Base-by-base conservation (phyloP, 1,140 invertebrate species). In the Bathynomus jamesi region DNA sequence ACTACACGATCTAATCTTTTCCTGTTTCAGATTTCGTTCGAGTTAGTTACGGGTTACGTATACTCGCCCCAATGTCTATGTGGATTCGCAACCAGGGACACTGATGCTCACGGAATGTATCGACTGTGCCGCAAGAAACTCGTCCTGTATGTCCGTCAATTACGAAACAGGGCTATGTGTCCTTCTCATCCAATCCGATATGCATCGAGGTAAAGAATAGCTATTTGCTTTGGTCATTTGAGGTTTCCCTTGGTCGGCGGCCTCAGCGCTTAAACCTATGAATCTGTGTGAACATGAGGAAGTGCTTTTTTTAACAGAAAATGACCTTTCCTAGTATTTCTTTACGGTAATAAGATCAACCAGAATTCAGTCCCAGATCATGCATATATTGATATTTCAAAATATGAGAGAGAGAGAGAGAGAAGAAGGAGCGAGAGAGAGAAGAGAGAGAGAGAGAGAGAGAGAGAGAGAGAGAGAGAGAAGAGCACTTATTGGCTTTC, bases 91-190 rank as follows among this genome's bases (percentile, higher is more conserved):
- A 28, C 80, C 83, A 0, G 84, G 83, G 24, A 84, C 83, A 0
- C 81, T 86, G 28, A 81, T 83, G 70, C 75, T 86, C 10, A 79
- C 81, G 4, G 84, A 86, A 24, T 86, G 85, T 72, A 78, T 86
- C 17, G 79, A 80, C 21, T 77, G 80, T 25, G 86, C 85, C 75
- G 78, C 79, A 28, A 70, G 74, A 4, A 85, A 85, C 75, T 30
- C 74, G 5, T 78, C 80, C 27, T 86, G 85, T 75, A 78, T 79
- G 65, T 78, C 83, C 27, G 80, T 85, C 73, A 86, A 86, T 77
- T 86, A 84, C 78, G 85, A 86, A 78, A 86, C 85, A 5, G 85
- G 85, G 1, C 79, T 86, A 0, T 86, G 85, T 70, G 84, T 86
- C 2, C 80, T 85, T n/a, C 83, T 86, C 76, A 76, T 78, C 24